These are phyloP conservation scores for Pseudomyrmex gracilis DNA, from an alignment of 1,140 invertebrate species.

Conservation along the genomic window DNA sequence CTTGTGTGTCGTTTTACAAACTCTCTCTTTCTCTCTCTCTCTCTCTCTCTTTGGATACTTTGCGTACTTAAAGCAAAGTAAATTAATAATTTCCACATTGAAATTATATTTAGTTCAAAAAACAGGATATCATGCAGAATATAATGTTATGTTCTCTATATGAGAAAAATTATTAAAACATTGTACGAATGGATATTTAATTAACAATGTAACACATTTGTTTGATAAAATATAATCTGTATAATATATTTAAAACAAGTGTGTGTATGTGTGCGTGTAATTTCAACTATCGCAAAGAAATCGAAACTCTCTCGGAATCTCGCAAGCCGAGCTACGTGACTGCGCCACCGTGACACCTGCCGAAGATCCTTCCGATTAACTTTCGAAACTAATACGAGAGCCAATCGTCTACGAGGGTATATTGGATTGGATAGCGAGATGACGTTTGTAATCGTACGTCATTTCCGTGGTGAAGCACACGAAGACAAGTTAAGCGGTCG, in stretches of 20 bases:
- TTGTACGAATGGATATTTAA: neutral
- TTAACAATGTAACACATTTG: neutral
- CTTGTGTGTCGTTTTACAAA: neutral
- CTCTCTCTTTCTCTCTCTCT: neutral
- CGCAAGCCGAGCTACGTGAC: conserved; percentile 40
- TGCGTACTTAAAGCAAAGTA: too few relatives aligned
- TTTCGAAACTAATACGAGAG: conserved; percentile 56
- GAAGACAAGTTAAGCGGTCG: conserved; percentile 25
- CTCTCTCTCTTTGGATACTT: neutral
- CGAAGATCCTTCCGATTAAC: conserved; percentile 57
- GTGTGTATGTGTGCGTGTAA: conserved; percentile 10
- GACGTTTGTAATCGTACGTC: conserved; percentile 57
- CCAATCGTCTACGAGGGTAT: conserved; percentile 33
- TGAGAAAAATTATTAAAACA: too few relatives aligned
- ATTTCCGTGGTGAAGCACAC: conserved; percentile 37
- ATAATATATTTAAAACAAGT: neutral
- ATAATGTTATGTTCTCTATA: too few relatives aligned
- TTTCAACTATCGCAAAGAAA: conserved; percentile 50
- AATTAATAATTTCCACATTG: too few relatives aligned
- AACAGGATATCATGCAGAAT: too few relatives aligned
- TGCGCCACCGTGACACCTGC: conserved; percentile 50
- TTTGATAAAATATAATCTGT: conserved; percentile 3
- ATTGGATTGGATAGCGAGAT: conserved; percentile 48
- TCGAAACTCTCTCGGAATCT: conserved; percentile 10
- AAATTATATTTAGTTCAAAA: too few relatives aligned